Percentiles rank a stretch among this genome's conserved stretches.
These are phyloP conservation scores for Disparrhopalites patrizii DNA, from an alignment of 2,888 invertebrate genomes.

Conservation along the genomic window DNA sequence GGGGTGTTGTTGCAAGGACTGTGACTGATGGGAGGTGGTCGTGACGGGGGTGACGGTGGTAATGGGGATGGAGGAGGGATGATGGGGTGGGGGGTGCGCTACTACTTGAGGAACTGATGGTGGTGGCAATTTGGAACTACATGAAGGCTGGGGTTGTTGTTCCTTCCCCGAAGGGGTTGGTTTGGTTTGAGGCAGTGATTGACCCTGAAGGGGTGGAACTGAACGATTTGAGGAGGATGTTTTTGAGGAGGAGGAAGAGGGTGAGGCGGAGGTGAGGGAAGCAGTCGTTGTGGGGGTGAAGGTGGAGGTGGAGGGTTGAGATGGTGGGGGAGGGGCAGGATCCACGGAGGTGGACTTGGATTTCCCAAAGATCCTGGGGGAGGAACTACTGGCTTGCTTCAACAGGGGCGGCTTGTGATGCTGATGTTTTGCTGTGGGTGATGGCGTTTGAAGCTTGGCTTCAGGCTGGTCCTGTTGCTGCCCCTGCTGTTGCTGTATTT, in stretches of 20 bases:
- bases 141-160: too few relatives aligned
- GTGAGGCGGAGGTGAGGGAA: background rate
- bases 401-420: background rate
- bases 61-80: background rate
- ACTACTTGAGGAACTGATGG: slow-evolving; percentile 5
- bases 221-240: slow-evolving; percentile 7
- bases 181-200: slow-evolving; percentile 12
- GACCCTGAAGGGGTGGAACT: slow-evolving; percentile 14
- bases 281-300: background rate
- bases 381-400: background rate
- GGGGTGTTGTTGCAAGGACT: background rate
- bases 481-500: slow-evolving; percentile 8
- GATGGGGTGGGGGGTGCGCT: background rate
- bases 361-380: slow-evolving; percentile 15
- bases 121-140: slow-evolving; percentile 13
- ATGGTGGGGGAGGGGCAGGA: background rate
- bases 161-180: slow-evolving; percentile 10
- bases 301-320: background rate
- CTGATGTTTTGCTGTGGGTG: background rate
- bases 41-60: background rate
- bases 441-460: background rate
- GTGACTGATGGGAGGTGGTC: background rate
- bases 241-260: background rate
- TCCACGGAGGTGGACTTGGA: slow-evolving; percentile 1
- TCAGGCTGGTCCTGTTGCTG: slow-evolving; percentile 4